phyloP scores from a whole-genome alignment of 2,113 vertebrate genomes.

The Thermophis baileyi region DNA sequence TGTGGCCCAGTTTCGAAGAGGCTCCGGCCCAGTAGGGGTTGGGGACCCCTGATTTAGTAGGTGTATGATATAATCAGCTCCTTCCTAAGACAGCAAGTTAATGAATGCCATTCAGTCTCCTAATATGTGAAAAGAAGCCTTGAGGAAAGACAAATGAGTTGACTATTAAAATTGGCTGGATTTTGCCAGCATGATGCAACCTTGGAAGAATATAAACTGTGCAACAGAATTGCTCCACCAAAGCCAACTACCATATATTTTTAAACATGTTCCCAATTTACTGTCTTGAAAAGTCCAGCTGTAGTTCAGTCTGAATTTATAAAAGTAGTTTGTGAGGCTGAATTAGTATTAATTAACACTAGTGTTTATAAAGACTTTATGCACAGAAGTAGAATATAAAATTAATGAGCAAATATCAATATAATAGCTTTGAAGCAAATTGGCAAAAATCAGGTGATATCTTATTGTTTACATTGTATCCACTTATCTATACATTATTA shows the following conservation, averaged over 20 bases:
- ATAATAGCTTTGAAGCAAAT: slow-evolving; percentile 60
- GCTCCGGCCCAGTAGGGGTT: too few relatives aligned
- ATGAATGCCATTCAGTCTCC: slow-evolving; percentile 71
- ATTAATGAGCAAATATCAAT: slow-evolving; percentile 30
- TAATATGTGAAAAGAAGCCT: slow-evolving; percentile 70
- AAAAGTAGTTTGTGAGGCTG: background rate
- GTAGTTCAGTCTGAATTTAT: slow-evolving; percentile 15
- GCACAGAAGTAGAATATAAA: slow-evolving; percentile 49
- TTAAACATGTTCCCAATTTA: slow-evolving; percentile 57
- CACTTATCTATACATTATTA: slow-evolving; percentile 44
- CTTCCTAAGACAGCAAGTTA: slow-evolving; percentile 72
- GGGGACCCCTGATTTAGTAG: slow-evolving; percentile 25
- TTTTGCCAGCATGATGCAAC: slow-evolving; percentile 68
- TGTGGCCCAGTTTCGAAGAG: too few relatives aligned
- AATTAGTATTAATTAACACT: slow-evolving; percentile 51
- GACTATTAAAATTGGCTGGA: slow-evolving; percentile 67
- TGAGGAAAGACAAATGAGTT: slow-evolving; percentile 71
- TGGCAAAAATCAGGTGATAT: slow-evolving; percentile 74
- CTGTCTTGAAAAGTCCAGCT: slow-evolving; percentile 24
- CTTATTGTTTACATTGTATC: slow-evolving; percentile 57
- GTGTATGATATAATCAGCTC: slow-evolving; percentile 77
- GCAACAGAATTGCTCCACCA: slow-evolving; percentile 65
- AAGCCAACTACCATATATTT: slow-evolving; percentile 51
- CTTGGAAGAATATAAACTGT: slow-evolving; percentile 71
- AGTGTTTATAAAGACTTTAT: slow-evolving; percentile 46